phyloP scores from a whole-genome alignment of 2,888 invertebrate species.

The Anoncus sp. region DNA sequence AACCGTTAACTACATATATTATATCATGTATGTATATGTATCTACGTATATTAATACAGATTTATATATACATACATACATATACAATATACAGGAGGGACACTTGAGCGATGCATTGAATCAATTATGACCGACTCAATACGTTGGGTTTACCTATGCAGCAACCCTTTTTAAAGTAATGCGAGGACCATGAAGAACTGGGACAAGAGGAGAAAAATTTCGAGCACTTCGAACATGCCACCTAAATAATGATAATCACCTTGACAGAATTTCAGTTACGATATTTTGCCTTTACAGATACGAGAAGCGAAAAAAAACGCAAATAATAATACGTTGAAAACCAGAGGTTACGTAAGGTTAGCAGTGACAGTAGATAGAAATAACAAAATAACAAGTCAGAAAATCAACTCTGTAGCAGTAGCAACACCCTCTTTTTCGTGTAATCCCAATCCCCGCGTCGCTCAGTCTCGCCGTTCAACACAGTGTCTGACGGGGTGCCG shows the following conservation, averaged over 20 bases:
- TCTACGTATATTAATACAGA: constrained; percentile 5
- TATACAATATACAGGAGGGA: constrained; percentile 13
- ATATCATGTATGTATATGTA: neutral
- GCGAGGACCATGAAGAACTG: neutral
- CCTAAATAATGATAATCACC: neutral
- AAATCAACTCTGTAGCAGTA: constrained; percentile 15
- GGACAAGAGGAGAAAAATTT: constrained; percentile 8
- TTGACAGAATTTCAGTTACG: neutral
- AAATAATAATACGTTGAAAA: constrained; percentile 11
- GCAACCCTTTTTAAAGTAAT: neutral
- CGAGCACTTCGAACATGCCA: neutral
- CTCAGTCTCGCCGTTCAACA: constrained; percentile 40
- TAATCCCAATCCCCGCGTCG: constrained; percentile 44
- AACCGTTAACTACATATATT: constrained; percentile 7
- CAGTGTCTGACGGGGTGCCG: constrained; percentile 59
- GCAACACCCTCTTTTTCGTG: constrained; percentile 37
- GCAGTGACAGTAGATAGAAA: neutral
- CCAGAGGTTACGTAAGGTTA: neutral
- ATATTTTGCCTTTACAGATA: neutral
- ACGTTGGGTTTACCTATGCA: constrained; percentile 16
- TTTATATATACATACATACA: neutral
- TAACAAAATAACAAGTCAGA: constrained; percentile 18
- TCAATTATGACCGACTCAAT: constrained; percentile 22
- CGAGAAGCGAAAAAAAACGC: neutral
- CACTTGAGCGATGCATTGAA: constrained; percentile 6